phyloP scores from a whole-genome alignment of 1,140 invertebrate species.

The Atta texana region DNA sequence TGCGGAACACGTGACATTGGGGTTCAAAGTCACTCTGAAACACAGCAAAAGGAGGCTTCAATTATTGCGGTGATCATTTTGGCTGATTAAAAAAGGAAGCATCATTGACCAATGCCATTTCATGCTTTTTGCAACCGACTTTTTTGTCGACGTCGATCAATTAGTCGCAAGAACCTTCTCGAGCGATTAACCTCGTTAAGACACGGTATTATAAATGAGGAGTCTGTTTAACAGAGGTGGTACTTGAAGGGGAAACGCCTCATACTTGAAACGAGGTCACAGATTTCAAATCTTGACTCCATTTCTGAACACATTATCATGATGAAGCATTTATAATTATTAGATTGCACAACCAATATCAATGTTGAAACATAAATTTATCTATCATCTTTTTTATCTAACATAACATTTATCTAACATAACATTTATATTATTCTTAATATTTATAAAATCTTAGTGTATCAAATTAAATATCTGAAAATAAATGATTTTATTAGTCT shows the following conservation, averaged over 20 bases:
- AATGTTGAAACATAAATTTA: not conserved
- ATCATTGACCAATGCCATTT: not conserved
- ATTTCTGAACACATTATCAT: not conserved
- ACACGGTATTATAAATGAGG: conserved; percentile 64
- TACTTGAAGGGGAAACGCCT: conserved; percentile 1
- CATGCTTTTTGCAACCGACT: conserved; percentile 14
- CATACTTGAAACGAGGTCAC: conserved; percentile 36
- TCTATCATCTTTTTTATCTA: not conserved
- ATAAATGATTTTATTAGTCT: not conserved
- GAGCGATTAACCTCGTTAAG: conserved; percentile 60
- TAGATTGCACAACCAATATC: not conserved
- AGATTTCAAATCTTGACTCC: not conserved
- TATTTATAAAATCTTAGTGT: not conserved
- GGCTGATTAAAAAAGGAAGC: not conserved
- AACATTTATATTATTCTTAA: not conserved
- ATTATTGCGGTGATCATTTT: conserved; percentile 34
- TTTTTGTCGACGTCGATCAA: conserved; percentile 60
- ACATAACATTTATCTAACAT: not conserved
- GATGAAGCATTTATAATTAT: conserved; percentile 24
- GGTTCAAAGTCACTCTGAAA: conserved; percentile 85
- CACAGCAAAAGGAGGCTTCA: conserved; percentile 40
- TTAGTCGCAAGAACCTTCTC: conserved; percentile 55
- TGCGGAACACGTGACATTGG: conserved; percentile 90
- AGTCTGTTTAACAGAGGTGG: conserved; percentile 48
- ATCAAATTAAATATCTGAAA: not conserved